phyloP scores from a whole-genome alignment of 1,140 invertebrate species.

The Sinella curviseta region DNA sequence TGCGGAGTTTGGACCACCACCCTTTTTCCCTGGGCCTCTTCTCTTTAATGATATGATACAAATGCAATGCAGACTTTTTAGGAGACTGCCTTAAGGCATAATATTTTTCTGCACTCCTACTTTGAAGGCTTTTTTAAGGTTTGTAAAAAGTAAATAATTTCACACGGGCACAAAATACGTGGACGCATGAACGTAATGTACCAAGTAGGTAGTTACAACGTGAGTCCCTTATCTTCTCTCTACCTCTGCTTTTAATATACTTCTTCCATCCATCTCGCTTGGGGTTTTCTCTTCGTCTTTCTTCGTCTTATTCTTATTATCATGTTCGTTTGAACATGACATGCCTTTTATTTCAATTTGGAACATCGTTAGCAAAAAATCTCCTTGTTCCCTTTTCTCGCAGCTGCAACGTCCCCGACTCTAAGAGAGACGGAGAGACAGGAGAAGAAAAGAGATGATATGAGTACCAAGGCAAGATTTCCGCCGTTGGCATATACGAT shows the following conservation, averaged over 20 bases:
- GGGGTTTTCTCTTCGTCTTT: background rate
- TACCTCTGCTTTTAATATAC: no score
- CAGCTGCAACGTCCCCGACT: background rate
- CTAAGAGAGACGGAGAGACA: background rate
- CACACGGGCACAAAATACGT: background rate
- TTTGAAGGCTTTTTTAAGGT: background rate
- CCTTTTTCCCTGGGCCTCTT: no score
- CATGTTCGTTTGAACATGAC: constrained; percentile 14
- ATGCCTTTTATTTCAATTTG: constrained; percentile 25
- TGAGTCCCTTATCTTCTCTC: no score
- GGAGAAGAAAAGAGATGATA: background rate
- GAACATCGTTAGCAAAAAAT: constrained; percentile 20
- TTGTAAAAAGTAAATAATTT: background rate
- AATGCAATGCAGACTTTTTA: no score
- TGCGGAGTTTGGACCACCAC: no score
- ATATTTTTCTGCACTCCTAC: background rate
- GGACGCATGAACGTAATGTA: no score
- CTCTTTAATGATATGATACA: no score
- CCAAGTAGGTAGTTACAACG: background rate
- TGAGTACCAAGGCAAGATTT: no score
- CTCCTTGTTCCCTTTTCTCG: background rate
- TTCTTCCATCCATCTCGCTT: background rate
- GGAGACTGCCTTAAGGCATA: background rate
- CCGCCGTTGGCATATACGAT: no score
- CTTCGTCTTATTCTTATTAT: background rate